Evolutionary conservation across 2,113 vertebrate genomes (phyloP), one percentile per base, ranked within the genome.

Genomic region (Osmerus mordax): DNA sequence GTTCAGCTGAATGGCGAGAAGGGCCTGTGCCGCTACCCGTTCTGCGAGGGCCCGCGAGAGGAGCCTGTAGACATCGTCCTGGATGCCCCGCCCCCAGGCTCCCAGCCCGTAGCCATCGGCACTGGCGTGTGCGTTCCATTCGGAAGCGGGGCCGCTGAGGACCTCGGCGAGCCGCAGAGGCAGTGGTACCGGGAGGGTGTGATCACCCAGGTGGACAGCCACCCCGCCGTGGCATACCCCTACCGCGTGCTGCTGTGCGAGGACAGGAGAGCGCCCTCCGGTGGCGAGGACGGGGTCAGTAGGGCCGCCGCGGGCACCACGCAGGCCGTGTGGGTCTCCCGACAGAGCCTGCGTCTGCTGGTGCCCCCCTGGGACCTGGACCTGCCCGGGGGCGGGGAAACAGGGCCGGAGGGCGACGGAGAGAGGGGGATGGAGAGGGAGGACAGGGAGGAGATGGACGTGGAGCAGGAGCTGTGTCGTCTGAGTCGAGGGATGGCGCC

Each of bases 1-100:
- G 94, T 96, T 18, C 95, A 95, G 80, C 91, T 95, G 29, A 91
- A 93, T 0, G 93, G 94, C 0, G 93, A 96, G 81, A 93, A 93
- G 74, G 84, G 78, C 5, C 79, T 94, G 32, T 92, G 89, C 23
- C 93, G 93, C 79, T 95, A 94, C 7, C 91, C 92, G 0, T 93
- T 92, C 75, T 82, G 81, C 69, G 84, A 93, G 82, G 83, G 87
- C 86, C 84, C 85, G 2, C 78, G 84, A 41, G 81, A 82, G 0
- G 82, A 80, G 0, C 72, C 32, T 2, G 92, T 94, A 19, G 92
- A 96, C 65, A 91, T 97, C 23, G 88, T 96, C 59, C 81, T 94
- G 7, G 95, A 96, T 71, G 91, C 93, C 32, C 86, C 90, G 0
- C 95, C 95, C 0, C 92, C 93, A 0, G 91, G 93, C 0, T 87